Conservation (phyloP, 2,888 invertebrate genomes). For the Sisyra terminalis region DNA sequence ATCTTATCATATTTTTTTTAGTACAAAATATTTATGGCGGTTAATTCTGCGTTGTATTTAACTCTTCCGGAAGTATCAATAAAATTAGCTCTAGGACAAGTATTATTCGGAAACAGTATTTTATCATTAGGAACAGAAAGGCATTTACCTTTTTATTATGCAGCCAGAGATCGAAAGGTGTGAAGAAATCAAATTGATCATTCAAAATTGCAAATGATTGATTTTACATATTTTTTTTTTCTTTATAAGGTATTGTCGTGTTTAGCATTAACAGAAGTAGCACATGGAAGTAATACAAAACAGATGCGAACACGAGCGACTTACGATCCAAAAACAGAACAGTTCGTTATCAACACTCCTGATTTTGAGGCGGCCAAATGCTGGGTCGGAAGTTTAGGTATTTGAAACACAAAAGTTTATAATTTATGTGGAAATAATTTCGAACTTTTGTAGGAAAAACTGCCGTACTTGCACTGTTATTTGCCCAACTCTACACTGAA, state of each 20-base stretch:
- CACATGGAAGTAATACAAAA: slow-evolving; percentile 89
- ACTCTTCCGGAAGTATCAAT: slow-evolving; percentile 58
- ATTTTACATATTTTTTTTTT: background rate
- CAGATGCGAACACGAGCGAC: slow-evolving; percentile 81
- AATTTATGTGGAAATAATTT: background rate
- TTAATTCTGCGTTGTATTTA: slow-evolving; percentile 57
- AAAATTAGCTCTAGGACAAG: slow-evolving; percentile 60
- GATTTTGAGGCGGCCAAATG: slow-evolving; percentile 93
- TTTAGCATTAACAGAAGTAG: slow-evolving; percentile 81
- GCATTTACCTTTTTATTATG: slow-evolving; percentile 49
- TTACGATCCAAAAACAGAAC: slow-evolving; percentile 57
- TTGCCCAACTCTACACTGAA: slow-evolving; percentile 77
- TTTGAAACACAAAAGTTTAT: slow-evolving; percentile 11
- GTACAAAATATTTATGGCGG: slow-evolving; percentile 58
- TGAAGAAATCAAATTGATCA: slow-evolving; percentile 12
- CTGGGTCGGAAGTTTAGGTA: slow-evolving; percentile 87
- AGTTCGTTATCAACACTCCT: slow-evolving; percentile 81
- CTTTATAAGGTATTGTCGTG: slow-evolving; percentile 50
- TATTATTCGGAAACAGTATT: slow-evolving; percentile 56
- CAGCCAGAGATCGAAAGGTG: slow-evolving; percentile 55
- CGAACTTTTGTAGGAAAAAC: slow-evolving; percentile 41
- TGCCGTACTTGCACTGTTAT: slow-evolving; percentile 72
- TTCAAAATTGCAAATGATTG: no score
- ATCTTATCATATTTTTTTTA: no score
- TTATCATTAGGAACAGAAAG: slow-evolving; percentile 60